Conservation (phyloP, 2,797 vertebrate species). For the Enteromius treurensis region DNA sequence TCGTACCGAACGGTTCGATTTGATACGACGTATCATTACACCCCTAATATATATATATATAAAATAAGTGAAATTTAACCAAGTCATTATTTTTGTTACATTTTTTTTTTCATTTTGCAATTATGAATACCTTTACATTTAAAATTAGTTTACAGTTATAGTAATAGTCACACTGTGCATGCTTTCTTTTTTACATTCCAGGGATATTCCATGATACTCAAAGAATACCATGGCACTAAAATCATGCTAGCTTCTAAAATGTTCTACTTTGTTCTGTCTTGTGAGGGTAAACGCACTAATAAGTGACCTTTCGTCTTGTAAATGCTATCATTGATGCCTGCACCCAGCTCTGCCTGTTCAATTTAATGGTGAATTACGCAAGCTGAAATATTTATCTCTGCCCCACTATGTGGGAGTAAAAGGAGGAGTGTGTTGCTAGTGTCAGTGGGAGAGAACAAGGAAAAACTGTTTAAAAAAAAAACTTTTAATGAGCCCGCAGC, state of each 20-base stretch:
- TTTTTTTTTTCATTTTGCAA: not conserved
- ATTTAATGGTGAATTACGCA: slow-evolving; percentile 45
- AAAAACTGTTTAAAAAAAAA: slow-evolving; percentile 13
- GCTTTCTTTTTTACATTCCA: not conserved
- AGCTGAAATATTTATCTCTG: slow-evolving; percentile 52
- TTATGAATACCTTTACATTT: not conserved
- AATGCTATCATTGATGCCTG: slow-evolving; percentile 15
- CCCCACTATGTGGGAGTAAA: slow-evolving; percentile 22
- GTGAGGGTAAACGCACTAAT: not conserved
- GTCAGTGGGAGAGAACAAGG: slow-evolving; percentile 31
- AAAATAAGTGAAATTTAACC: too few species aligned
- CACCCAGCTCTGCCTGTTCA: slow-evolving; percentile 28
- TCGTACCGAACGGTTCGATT: too few species aligned
- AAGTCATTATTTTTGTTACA: too few species aligned
- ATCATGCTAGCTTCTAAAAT: not conserved
- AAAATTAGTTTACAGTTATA: not conserved
- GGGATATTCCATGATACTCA: not conserved
- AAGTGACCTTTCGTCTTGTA: slow-evolving; percentile 14
- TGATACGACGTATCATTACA: too few species aligned
- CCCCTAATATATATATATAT: too few species aligned
- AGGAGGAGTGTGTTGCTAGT: slow-evolving; percentile 14
- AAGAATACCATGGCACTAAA: not conserved
- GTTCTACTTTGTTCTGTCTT: slow-evolving; percentile 3
- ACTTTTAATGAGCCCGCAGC: slow-evolving; percentile 59
- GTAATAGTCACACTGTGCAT: not conserved